phyloP scores from a whole-genome alignment of 2,888 invertebrate species.

The Pyrrhosoma nymphula region DNA sequence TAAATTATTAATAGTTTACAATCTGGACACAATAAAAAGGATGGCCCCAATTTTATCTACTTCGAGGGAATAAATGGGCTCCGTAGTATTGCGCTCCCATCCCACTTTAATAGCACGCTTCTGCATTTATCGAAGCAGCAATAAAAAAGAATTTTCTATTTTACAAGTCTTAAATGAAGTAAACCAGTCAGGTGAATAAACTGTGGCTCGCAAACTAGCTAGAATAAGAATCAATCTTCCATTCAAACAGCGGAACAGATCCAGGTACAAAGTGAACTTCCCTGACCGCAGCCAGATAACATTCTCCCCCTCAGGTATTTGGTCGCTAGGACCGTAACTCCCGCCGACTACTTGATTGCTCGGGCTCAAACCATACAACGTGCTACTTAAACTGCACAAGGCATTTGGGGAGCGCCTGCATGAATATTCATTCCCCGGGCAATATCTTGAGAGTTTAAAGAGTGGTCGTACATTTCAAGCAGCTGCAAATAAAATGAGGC shows the following conservation, averaged over 20 bases:
- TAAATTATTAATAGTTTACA: too few species aligned
- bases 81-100: too few species aligned
- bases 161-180: too few species aligned
- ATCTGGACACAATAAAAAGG: too few species aligned
- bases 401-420: neutral
- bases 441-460: constrained; percentile 5
- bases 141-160: too few species aligned
- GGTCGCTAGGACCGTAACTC: neutral
- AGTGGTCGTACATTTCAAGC: neutral
- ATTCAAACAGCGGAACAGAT: neutral
- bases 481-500: neutral
- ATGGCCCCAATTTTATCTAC: too few species aligned
- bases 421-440: constrained; percentile 38
- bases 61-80: too few species aligned
- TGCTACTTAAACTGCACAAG: constrained; percentile 42
- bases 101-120: too few species aligned
- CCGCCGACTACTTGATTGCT: neutral
- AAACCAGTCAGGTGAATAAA: too few species aligned
- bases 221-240: neutral
- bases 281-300: neutral
- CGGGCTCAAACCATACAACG: neutral
- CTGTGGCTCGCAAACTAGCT: neutral
- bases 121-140: too few species aligned
- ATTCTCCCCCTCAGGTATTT: neutral
- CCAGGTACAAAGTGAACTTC: neutral